phyloP scores from a whole-genome alignment of 2,113 vertebrate genomes.

The Colossoma macropomum region DNA sequence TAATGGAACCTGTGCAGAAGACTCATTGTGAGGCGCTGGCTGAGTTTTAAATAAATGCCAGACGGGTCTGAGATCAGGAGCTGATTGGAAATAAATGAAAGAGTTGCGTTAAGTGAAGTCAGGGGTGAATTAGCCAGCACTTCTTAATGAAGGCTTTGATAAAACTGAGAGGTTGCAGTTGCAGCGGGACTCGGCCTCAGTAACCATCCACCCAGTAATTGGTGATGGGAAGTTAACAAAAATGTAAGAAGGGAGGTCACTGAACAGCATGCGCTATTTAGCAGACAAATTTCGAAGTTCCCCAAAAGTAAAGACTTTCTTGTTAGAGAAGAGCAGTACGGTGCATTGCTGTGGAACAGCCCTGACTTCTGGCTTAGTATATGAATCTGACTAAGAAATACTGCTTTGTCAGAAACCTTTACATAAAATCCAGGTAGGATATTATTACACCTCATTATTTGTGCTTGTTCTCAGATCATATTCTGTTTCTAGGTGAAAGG shows the following conservation, averaged over 20 bases:
- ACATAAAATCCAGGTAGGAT: not conserved
- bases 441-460: not conserved
- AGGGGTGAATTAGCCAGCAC: conserved; percentile 47
- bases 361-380: not conserved
- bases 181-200: not conserved
- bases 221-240: conserved; percentile 35
- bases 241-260: not conserved
- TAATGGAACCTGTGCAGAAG: conserved; percentile 31
- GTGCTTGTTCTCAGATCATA: not conserved
- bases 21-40: conserved; percentile 26
- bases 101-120: conserved; percentile 48
- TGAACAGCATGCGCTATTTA: conserved; percentile 13
- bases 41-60: conserved; percentile 46
- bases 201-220: conserved; percentile 35
- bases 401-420: not conserved
- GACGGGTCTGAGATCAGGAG: conserved; percentile 43
- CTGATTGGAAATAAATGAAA: conserved; percentile 57
- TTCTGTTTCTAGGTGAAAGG: not conserved
- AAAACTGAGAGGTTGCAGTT: conserved; percentile 29
- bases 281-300: not conserved
- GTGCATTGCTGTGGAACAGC: not conserved
- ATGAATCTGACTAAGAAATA: not conserved
- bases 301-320: not conserved
- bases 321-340: not conserved
- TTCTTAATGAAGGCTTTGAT: conserved; percentile 52